Conservation (phyloP, 2,888 invertebrate species). For the Brachypalpus laphriformis region DNA sequence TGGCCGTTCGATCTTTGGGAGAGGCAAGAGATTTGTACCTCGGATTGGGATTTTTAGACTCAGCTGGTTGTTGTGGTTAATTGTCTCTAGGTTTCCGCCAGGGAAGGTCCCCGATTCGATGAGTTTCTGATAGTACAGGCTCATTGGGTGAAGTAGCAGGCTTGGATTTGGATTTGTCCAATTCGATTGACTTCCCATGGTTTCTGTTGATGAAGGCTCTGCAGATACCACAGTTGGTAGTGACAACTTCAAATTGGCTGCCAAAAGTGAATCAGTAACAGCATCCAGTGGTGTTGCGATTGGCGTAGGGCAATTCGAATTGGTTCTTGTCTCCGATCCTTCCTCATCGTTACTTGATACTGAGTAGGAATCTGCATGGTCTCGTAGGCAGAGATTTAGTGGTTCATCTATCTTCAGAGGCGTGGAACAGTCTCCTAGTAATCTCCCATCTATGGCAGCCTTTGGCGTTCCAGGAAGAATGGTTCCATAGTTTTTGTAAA, state of each 20-base stretch:
- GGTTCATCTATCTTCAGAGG: constrained; percentile 86
- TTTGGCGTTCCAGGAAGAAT: constrained; percentile 90
- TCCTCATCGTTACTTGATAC: constrained; percentile 80
- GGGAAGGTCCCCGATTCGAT: constrained; percentile 84
- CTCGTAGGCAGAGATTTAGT: constrained; percentile 91
- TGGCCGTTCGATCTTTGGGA: constrained; percentile 75
- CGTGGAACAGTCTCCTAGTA: constrained; percentile 9
- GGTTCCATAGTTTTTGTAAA: constrained; percentile 95
- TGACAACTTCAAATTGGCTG: constrained; percentile 82
- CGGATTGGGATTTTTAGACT: constrained; percentile 80
- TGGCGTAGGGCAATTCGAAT: constrained; percentile 77
- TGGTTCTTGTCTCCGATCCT: constrained; percentile 69
- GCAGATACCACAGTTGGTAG: constrained; percentile 83
- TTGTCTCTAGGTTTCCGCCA: constrained; percentile 77
- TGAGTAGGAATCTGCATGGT: constrained; percentile 83
- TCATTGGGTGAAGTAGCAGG: constrained; percentile 89
- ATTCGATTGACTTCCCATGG: neutral
- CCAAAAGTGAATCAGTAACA: constrained; percentile 76
- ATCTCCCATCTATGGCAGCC: constrained; percentile 81
- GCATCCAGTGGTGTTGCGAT: constrained; percentile 76
- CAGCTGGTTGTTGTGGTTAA: constrained; percentile 83
- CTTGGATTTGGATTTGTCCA: constrained; percentile 85
- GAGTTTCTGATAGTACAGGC: constrained; percentile 90
- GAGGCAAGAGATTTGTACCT: constrained; percentile 76
- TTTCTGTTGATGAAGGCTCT: constrained; percentile 78